A percentile compares a stretch with the other conserved stretches of the same genome.
Conservation (phyloP, 2,888 invertebrate genomes). For the Pollenia angustigena region DNA sequence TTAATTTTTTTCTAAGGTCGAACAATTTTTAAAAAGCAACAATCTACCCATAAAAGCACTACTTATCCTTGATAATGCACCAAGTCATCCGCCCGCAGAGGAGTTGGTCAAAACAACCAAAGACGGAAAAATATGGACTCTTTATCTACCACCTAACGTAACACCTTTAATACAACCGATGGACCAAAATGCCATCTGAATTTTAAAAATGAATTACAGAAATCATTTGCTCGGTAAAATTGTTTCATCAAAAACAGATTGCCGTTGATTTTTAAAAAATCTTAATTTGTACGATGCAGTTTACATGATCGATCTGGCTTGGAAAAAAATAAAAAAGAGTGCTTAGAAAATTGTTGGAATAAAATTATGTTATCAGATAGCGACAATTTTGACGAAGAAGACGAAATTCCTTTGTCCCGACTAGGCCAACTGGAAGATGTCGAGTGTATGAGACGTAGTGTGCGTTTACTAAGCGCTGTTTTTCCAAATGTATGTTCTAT, state of each 20-base stretch:
- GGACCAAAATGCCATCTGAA: conserved; percentile 39
- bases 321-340: conserved; percentile 51
- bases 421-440: conserved; percentile 4
- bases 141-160: too few species aligned
- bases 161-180: too few species aligned
- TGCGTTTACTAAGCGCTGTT: not conserved
- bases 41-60: too few species aligned
- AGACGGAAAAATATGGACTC: too few species aligned
- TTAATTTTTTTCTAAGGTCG: conserved; percentile 9
- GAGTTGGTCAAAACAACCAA: too few species aligned
- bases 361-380: conserved; percentile 46
- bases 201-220: conserved; percentile 55
- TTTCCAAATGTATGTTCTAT: too few species aligned
- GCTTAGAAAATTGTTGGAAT: conserved; percentile 44
- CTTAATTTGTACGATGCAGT: conserved; percentile 54
- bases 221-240: conserved; percentile 37
- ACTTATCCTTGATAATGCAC: too few species aligned
- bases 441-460: conserved; percentile 1
- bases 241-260: not conserved
- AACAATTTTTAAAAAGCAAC: conserved; percentile 14
- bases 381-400: conserved; percentile 59
- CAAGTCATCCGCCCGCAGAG: too few species aligned
- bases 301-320: conserved; percentile 43
- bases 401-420: conserved; percentile 34
- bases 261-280: not conserved